Conservation (phyloP, 1,140 invertebrate species). For the Zaprionus inermis region DNA sequence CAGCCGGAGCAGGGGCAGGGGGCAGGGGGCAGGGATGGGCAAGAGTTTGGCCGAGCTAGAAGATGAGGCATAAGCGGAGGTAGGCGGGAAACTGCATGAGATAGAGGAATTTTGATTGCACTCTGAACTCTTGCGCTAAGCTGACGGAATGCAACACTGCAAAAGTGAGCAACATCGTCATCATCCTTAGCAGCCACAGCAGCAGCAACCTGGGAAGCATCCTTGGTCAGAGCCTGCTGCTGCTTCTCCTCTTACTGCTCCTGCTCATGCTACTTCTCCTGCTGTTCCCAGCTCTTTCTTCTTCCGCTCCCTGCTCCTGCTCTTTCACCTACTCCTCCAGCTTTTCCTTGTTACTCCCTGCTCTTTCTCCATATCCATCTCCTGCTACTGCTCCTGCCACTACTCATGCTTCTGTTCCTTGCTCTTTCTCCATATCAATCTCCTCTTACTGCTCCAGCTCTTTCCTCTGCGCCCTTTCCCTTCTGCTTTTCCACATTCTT, state of each 20-base stretch:
- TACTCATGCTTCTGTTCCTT: too few species aligned
- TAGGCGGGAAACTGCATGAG: background rate
- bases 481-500: too few species aligned
- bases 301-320: background rate
- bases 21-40: background rate
- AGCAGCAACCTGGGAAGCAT: background rate
- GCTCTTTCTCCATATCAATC: background rate
- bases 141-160: background rate
- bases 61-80: background rate
- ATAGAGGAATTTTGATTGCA: slow-evolving; percentile 2
- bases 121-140: slow-evolving; percentile 23
- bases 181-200: background rate
- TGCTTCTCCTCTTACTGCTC: background rate
- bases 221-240: background rate
- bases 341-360: too few species aligned
- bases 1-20: background rate
- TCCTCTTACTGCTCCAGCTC: background rate
- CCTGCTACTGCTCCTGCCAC: too few species aligned
- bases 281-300: background rate
- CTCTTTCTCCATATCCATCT: too few species aligned
- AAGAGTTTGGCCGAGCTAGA: background rate
- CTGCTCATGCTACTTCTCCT: too few species aligned
- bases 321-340: background rate
- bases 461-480: background rate
- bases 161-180: background rate